These are phyloP conservation scores for Penaeus chinensis DNA, from an alignment of 1,140 invertebrate genomes.

Conservation along the genomic window DNA sequence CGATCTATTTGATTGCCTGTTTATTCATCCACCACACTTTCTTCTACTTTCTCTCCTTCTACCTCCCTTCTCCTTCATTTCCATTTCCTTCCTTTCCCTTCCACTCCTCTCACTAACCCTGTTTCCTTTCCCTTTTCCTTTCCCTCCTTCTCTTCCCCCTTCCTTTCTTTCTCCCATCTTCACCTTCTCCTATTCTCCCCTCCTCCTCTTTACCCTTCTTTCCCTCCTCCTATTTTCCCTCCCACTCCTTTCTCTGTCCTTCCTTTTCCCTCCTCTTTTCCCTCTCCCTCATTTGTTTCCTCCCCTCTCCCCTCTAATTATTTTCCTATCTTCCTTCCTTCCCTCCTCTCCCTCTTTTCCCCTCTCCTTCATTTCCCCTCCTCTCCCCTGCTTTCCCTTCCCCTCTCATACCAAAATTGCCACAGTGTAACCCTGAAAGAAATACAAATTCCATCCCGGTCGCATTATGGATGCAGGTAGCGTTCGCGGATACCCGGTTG, in stretches of 20 bases:
- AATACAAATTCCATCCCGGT: background rate
- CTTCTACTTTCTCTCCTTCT: background rate
- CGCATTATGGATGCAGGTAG: too few relatives aligned
- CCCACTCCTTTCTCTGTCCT: background rate
- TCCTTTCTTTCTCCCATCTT: too few relatives aligned
- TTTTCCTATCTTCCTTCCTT: too few relatives aligned
- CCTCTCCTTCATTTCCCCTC: background rate
- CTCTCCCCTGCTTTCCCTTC: background rate
- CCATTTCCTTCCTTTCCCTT: too few relatives aligned
- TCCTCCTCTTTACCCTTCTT: too few relatives aligned
- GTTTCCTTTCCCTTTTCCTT: too few relatives aligned
- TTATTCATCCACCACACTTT: too few relatives aligned
- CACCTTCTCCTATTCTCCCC: too few relatives aligned
- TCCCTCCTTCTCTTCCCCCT: too few relatives aligned
- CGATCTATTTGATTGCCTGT: background rate
- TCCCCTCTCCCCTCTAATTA: background rate
- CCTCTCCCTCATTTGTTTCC: background rate
- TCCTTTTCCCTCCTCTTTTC: background rate
- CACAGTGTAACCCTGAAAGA: background rate
- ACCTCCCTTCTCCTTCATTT: background rate
- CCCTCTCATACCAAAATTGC: background rate
- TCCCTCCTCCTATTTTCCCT: too few relatives aligned
- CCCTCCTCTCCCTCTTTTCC: background rate
- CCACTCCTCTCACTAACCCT: too few relatives aligned
- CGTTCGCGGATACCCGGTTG: too few relatives aligned